Conservation (phyloP, 2,797 vertebrate genomes). For the Gadopsis marmoratus region DNA sequence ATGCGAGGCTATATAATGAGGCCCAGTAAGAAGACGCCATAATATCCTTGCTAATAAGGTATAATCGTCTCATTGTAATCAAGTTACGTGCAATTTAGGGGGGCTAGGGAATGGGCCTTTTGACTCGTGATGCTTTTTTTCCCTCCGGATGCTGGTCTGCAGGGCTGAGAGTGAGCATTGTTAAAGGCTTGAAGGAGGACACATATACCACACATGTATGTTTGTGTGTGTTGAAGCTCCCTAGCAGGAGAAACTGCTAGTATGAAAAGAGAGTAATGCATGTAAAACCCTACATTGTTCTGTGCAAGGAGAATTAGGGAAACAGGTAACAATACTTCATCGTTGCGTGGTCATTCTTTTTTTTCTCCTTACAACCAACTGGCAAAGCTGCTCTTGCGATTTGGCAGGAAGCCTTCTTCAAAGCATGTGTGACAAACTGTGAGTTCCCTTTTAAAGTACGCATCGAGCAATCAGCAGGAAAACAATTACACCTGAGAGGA, state of each 20-base stretch:
- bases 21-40: slow-evolving; percentile 78
- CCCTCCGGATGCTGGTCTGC: slow-evolving; percentile 67
- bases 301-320: neutral
- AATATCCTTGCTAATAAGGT: slow-evolving; percentile 83
- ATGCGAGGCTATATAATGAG: slow-evolving; percentile 78
- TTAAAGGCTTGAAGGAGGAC: slow-evolving; percentile 41
- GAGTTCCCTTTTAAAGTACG: neutral
- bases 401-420: neutral
- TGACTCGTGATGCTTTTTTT: slow-evolving; percentile 66
- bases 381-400: neutral
- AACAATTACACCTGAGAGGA: neutral
- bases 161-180: slow-evolving; percentile 62
- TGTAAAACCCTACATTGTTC: neutral
- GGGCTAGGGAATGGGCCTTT: slow-evolving; percentile 72
- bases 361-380: neutral
- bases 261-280: neutral
- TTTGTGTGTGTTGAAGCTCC: neutral
- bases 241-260: neutral
- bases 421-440: neutral
- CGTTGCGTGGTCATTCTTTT: too few species aligned
- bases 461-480: neutral
- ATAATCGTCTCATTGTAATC: slow-evolving; percentile 84
- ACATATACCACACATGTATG: slow-evolving; percentile 12
- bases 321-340: neutral
- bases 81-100: slow-evolving; percentile 79